These are phyloP conservation scores for Rhogogaster chlorosoma DNA, from an alignment of 2,888 invertebrate species.

Conservation along the genomic window DNA sequence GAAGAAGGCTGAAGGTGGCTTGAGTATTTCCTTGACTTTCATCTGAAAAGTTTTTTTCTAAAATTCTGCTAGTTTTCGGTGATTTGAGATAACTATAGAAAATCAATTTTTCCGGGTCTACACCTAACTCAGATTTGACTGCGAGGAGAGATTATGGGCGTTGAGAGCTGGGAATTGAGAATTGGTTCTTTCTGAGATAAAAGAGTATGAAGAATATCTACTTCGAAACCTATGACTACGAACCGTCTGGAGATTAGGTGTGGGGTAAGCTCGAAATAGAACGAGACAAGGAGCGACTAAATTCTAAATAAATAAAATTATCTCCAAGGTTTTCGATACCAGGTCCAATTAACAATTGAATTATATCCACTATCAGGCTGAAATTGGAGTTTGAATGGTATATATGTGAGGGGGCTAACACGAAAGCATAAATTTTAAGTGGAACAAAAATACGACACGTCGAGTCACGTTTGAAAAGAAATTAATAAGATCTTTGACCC, in stretches of 20 bases:
- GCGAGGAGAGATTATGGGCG: neutral
- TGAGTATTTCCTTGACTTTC: neutral
- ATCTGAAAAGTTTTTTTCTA: neutral
- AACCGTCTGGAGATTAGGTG: neutral
- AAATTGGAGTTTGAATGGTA: neutral
- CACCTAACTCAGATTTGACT: neutral
- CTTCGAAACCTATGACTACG: neutral
- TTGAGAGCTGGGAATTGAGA: neutral
- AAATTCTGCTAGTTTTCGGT: neutral
- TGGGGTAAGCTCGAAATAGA: neutral
- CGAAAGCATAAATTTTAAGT: slow-evolving; percentile 38
- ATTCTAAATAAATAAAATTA: neutral
- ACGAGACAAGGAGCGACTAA: neutral
- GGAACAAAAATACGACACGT: slow-evolving; percentile 39
- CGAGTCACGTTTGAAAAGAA: slow-evolving; percentile 39
- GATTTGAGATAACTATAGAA: neutral
- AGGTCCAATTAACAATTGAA: slow-evolving; percentile 39
- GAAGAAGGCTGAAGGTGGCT: neutral
- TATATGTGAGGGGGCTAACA: neutral
- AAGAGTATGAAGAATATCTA: neutral
- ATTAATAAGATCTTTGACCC: slow-evolving; percentile 50
- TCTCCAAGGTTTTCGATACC: neutral
- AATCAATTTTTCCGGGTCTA: neutral
- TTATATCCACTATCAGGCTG: slow-evolving; percentile 14
- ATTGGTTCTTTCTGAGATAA: neutral